phyloP scores from a whole-genome alignment of 2,113 vertebrate genomes.

The Bagarius yarrelli region DNA sequence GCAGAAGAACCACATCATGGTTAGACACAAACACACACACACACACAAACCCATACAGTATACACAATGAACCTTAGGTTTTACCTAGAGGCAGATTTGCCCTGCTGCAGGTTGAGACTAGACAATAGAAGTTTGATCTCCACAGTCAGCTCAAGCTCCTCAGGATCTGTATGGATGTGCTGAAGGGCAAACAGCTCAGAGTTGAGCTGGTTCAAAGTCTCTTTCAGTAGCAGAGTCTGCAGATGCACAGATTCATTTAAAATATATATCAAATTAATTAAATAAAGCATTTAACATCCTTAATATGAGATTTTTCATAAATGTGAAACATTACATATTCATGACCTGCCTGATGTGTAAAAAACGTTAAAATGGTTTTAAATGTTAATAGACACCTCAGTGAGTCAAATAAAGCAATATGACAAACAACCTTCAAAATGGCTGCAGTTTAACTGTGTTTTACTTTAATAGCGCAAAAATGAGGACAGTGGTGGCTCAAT shows the following conservation, averaged over 20 bases:
- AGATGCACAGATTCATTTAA: conserved; percentile 13
- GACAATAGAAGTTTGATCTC: conserved; percentile 79
- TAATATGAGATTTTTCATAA: too few relatives aligned
- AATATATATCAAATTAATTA: neutral
- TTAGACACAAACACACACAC: neutral
- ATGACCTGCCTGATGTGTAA: too few relatives aligned
- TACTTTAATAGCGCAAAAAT: neutral
- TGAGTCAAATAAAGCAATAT: neutral
- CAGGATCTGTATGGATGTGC: conserved; percentile 57
- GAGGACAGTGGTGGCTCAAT: too few relatives aligned
- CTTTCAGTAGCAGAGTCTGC: conserved; percentile 73
- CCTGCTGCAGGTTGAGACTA: conserved; percentile 75
- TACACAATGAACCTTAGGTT: neutral
- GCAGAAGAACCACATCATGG: neutral
- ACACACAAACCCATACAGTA: neutral
- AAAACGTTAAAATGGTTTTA: too few relatives aligned
- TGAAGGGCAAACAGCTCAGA: conserved; percentile 55
- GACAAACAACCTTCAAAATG: neutral
- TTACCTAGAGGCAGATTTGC: conserved; percentile 73
- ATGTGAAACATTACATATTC: too few relatives aligned
- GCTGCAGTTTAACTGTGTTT: neutral
- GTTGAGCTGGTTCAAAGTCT: conserved; percentile 68
- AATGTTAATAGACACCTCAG: too few relatives aligned
- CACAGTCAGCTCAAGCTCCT: conserved; percentile 74
- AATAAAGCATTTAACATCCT: neutral